Evolutionary conservation across 2,888 invertebrate genomes (phyloP), one percentile per base, ranked within the genome.

Genomic region (Agriopis leucophaearia): DNA sequence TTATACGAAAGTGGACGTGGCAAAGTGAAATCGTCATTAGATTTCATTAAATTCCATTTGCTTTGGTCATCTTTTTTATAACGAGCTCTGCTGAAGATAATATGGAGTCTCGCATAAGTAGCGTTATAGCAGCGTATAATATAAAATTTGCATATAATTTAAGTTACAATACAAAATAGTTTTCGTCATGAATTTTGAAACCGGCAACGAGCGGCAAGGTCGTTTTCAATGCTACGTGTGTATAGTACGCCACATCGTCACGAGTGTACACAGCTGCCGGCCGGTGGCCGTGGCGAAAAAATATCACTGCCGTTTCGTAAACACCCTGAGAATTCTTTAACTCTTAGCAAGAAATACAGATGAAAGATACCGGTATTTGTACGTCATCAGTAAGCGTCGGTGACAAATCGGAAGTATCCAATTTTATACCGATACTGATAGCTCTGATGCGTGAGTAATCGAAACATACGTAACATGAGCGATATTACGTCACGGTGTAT

Each of bases 191-290:
- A 81, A 76, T 76, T 81, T 77, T 71, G 78, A 74, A 81, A 81
- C 75, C 83, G 81, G 83, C 86, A 89, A 86, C 86, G 81, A 79
- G 82, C 87, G 69, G 80, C 90, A 91, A 93, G 91, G 92, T 89
- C 91, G 88, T 79, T 81, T 76, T 87, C 88, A 89, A 90, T 91
- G 90, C 85, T 88, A 88, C 85, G 81, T 78, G 79, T 77, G 78
- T 80, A 81, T 10, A 10, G 74, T 83, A 78, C 76, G 71, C 72
- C 72, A 73, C 75, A 51, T 63, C 51, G 70, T 81, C 70, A 71
- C 69, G 70, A 78, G 83, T 85, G 77, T 86, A 78, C 79, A 77
- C 88, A 88, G 85, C 81, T 84, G 88, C 76, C 78, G 78, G 76
- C 78, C 78, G 74, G 80, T 77, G 79, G 80, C 81, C 82, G 78